Percentiles rank a stretch among this genome's conserved stretches.
Evolutionary conservation across 2,113 vertebrate species (phyloP).

Genomic region (Orcinus orca): DNA sequence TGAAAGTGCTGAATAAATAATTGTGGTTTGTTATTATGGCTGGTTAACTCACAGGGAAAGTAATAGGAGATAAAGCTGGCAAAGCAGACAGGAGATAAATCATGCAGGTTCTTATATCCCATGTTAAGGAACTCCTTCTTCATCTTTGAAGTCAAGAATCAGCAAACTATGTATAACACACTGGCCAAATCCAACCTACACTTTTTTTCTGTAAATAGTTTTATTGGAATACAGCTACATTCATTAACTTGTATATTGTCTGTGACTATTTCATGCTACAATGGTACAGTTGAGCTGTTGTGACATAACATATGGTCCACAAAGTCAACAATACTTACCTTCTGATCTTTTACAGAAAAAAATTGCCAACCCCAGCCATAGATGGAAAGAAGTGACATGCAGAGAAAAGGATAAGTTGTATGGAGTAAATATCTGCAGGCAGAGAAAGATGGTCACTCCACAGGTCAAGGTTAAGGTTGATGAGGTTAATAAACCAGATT

Average conservation of each 20-base stretch:
- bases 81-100: neutral
- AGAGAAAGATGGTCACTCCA: neutral
- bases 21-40: neutral
- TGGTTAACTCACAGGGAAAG: slow-evolving; percentile 1
- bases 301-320: neutral
- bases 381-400: neutral
- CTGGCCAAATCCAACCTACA: neutral
- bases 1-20: neutral
- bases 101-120: neutral
- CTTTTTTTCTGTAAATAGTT: neutral
- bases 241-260: neutral
- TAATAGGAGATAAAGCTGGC: neutral
- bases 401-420: neutral
- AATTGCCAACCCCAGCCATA: neutral
- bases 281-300: neutral
- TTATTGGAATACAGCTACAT: neutral
- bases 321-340: neutral
- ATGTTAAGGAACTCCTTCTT: neutral
- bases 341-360: neutral
- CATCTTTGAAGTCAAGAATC: neutral
- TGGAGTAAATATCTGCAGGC: neutral
- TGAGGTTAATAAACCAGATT: neutral
- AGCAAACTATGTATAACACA: neutral
- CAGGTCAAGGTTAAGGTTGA: neutral
- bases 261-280: neutral